phyloP scores from a whole-genome alignment of 2,888 invertebrate species.

The Chymomyza procnemis region DNA sequence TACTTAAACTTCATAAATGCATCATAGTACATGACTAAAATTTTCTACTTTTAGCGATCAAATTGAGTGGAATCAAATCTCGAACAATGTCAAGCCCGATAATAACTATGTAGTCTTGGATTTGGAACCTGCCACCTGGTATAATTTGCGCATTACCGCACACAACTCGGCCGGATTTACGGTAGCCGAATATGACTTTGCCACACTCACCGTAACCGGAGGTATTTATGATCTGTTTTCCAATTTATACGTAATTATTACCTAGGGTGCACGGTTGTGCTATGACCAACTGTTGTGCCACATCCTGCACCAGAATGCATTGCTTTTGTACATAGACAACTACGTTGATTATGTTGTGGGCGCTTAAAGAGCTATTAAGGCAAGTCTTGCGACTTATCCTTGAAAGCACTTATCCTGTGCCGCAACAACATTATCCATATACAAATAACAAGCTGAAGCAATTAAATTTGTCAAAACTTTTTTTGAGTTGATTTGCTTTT shows the following conservation, averaged over 20 bases:
- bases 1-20: constrained; percentile 2
- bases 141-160: constrained; percentile 92
- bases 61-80: constrained; percentile 95
- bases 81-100: constrained; percentile 93
- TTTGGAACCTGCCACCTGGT: constrained; percentile 95
- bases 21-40: neutral
- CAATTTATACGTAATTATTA: constrained; percentile 39
- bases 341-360: constrained; percentile 59
- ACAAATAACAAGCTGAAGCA: constrained; percentile 75
- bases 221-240: constrained; percentile 83
- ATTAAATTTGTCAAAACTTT: constrained; percentile 44
- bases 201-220: constrained; percentile 95
- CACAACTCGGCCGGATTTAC: constrained; percentile 98
- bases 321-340: constrained; percentile 78
- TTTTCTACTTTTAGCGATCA: constrained; percentile 82
- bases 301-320: constrained; percentile 44
- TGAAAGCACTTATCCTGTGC: neutral
- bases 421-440: constrained; percentile 61
- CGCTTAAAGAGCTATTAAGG: neutral
- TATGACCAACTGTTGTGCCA: neutral
- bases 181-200: constrained; percentile 96
- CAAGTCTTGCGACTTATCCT: neutral
- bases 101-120: constrained; percentile 94
- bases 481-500: constrained; percentile 63
- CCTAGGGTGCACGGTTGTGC: constrained; percentile 9